A percentile compares a stretch with the other conserved stretches of the same genome.
phyloP scores from a whole-genome alignment of 1,140 invertebrate genomes.

The Mamestra configurata region DNA sequence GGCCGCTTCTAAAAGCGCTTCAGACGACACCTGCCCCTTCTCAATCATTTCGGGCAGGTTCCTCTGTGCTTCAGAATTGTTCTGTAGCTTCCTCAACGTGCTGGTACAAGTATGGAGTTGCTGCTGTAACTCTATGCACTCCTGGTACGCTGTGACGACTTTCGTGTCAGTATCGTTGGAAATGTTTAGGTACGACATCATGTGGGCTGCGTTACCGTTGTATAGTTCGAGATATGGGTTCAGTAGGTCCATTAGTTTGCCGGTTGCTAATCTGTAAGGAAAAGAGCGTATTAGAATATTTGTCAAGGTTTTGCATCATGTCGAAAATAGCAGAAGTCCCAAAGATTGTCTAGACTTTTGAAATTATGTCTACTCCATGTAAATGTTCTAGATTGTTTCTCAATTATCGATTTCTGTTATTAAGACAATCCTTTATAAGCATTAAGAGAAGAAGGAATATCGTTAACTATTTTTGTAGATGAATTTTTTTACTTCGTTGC shows the following conservation, averaged over 20 bases:
- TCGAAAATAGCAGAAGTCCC: no score
- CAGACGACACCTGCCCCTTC: conserved; percentile 74
- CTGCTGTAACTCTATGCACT: conserved; percentile 87
- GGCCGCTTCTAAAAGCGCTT: conserved; percentile 88
- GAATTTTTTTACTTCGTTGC: no score
- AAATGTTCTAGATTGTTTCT: no score
- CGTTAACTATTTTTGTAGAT: no score
- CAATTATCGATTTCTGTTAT: no score
- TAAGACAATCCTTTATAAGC: no score
- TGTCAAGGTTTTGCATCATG: neutral
- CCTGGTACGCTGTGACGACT: conserved; percentile 94
- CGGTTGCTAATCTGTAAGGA: conserved; percentile 93
- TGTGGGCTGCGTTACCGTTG: conserved; percentile 93
- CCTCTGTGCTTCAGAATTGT: conserved; percentile 65
- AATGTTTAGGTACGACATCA: conserved; percentile 93
- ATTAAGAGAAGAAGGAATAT: no score
- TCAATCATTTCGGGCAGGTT: conserved; percentile 71
- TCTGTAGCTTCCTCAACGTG: conserved; percentile 78
- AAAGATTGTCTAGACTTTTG: no score
- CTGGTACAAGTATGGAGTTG: conserved; percentile 84
- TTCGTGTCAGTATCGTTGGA: conserved; percentile 90
- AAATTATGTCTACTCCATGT: neutral
- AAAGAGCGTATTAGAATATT: neutral
- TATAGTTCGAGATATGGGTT: conserved; percentile 93
- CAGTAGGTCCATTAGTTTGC: conserved; percentile 92